Percentiles rank a stretch among this genome's conserved stretches.
Evolutionary conservation across 2,888 invertebrate species (phyloP).

Genomic region (Glyphotaelius pellucidus): DNA sequence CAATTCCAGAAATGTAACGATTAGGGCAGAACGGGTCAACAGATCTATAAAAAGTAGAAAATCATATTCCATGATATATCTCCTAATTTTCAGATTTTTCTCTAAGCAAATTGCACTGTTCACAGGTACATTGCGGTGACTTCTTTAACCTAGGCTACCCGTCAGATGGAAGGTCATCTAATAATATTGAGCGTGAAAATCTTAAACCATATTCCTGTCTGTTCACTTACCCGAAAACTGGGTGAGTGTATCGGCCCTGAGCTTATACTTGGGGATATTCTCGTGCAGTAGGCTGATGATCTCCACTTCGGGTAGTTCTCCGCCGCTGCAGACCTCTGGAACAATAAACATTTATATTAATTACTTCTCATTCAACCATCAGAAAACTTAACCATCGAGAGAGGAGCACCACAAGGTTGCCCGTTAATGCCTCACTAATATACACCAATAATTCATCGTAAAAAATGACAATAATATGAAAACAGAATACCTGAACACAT

Average conservation of each 20-base stretch:
- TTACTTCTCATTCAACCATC: not conserved
- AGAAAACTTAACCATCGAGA: not conserved
- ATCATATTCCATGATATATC: not conserved
- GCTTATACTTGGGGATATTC: conserved; percentile 95
- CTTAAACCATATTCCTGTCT: not conserved
- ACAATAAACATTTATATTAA: not conserved
- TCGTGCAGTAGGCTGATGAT: conserved; percentile 96
- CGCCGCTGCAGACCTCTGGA: conserved; percentile 94
- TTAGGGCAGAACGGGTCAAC: not conserved
- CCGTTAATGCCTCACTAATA: not conserved
- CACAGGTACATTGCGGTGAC: not conserved
- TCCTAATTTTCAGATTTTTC: not conserved
- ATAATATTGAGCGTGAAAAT: too few relatives aligned
- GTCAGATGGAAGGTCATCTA: too few relatives aligned
- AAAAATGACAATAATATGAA: not conserved
- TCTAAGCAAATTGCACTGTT: not conserved
- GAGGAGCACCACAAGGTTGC: not conserved
- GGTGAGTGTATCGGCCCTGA: conserved; percentile 95
- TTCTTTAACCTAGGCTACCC: too few relatives aligned
- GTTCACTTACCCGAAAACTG: conserved; percentile 89
- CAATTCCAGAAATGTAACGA: not conserved
- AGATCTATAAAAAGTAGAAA: not conserved
- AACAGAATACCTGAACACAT: not conserved
- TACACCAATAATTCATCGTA: not conserved
- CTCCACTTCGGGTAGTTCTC: conserved; percentile 96